These are phyloP conservation scores for Lepidotrigona ventralis DNA, from an alignment of 1,140 invertebrate genomes.

Conservation along the genomic window DNA sequence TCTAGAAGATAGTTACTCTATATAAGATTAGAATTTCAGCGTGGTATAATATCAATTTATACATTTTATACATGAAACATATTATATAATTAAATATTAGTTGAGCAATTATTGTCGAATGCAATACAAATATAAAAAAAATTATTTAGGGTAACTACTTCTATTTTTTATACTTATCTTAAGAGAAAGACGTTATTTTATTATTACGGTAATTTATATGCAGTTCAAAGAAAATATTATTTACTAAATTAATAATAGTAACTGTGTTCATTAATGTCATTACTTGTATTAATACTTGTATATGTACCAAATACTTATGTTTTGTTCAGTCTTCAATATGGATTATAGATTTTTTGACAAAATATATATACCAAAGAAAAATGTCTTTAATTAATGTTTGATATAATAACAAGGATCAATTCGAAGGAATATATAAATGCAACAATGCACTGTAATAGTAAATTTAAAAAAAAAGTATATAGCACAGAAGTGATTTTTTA, in stretches of 20 bases:
- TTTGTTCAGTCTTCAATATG: neutral
- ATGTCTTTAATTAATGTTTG: neutral
- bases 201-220: constrained; percentile 10
- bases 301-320: neutral
- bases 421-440: constrained; percentile 18
- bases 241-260: neutral
- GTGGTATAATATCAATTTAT: neutral
- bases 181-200: neutral
- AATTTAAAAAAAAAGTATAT: constrained; percentile 14
- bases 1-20: neutral
- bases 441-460: neutral
- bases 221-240: neutral
- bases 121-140: constrained; percentile 1
- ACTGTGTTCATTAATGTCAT: neutral
- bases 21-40: neutral
- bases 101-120: constrained; percentile 12
- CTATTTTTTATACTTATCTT: neutral
- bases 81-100: neutral
- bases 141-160: constrained; percentile 4
- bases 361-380: neutral
- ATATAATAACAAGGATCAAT: constrained; percentile 5
- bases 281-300: neutral
- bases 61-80: constrained; percentile 10
- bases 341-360: neutral
- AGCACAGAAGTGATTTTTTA: constrained; percentile 34